These are phyloP conservation scores for Drosophila anceps DNA, from an alignment of 2,888 invertebrate species.

Conservation along the genomic window DNA sequence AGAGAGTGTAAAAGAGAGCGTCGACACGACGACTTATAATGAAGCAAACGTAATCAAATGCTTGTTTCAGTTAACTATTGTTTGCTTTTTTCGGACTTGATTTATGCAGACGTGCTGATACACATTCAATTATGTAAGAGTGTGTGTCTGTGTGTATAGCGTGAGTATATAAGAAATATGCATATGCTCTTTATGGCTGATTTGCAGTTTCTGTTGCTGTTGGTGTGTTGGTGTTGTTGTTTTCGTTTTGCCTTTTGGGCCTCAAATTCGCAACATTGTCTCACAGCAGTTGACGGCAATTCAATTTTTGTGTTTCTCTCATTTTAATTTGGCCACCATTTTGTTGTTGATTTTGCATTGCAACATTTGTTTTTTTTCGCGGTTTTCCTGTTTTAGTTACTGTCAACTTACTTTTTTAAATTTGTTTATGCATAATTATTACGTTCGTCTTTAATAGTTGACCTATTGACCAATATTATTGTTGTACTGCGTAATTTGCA, in stretches of 20 bases:
- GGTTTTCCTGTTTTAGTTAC: conserved; percentile 53
- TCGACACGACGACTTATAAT: background rate
- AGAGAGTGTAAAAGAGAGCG: conserved; percentile 12
- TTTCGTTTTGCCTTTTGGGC: conserved; percentile 45
- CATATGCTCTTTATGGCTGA: conserved; percentile 28
- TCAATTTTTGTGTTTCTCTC: conserved; percentile 31
- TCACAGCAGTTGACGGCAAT: conserved; percentile 35
- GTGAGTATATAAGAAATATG: background rate
- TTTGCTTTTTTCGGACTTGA: conserved; percentile 44
- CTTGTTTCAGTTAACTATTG: conserved; percentile 58
- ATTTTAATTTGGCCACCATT: conserved; percentile 48
- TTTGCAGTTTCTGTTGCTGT: conserved; percentile 31
- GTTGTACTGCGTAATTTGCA: conserved; percentile 17
- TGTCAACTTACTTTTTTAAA: conserved; percentile 27
- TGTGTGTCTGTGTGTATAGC: background rate
- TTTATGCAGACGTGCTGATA: conserved; percentile 42
- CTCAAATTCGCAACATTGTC: conserved; percentile 66
- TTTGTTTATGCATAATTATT: conserved; percentile 53
- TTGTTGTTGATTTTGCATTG: conserved; percentile 29
- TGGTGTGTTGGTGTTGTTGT: background rate
- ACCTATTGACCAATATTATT: conserved; percentile 58
- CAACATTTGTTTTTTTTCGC: conserved; percentile 48
- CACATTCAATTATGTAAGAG: background rate
- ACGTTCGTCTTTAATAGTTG: conserved; percentile 21
- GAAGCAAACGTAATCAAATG: conserved; percentile 50